These are phyloP conservation scores for Helostoma temminkii DNA, from an alignment of 2,797 vertebrate species.

Conservation along the genomic window DNA sequence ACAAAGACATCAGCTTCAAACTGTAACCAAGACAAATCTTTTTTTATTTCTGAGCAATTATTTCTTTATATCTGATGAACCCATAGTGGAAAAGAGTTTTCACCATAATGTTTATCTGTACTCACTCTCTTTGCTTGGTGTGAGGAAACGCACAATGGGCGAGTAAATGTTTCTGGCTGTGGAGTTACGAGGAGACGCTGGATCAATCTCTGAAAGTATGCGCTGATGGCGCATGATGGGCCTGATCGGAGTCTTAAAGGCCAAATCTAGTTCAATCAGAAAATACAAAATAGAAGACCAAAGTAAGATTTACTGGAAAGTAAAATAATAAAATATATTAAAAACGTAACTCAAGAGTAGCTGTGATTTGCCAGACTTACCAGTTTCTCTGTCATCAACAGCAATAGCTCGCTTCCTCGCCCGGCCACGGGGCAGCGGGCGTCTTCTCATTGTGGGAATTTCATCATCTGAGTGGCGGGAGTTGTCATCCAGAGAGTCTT, in stretches of 20 bases:
- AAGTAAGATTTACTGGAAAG: background rate
- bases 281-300: background rate
- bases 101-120: constrained; percentile 32
- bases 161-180: constrained; percentile 82
- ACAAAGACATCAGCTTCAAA: background rate
- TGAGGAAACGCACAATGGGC: constrained; percentile 83
- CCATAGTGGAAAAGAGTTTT: no score
- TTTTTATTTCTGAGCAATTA: background rate
- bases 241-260: constrained; percentile 81
- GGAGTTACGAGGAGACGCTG: constrained; percentile 60
- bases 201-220: constrained; percentile 66
- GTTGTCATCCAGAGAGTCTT: constrained; percentile 24
- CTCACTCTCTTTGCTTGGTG: constrained; percentile 86
- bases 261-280: constrained; percentile 58
- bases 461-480: constrained; percentile 50
- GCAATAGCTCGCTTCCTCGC: constrained; percentile 67
- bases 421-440: constrained; percentile 52
- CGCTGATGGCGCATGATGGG: constrained; percentile 51
- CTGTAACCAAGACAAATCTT: background rate
- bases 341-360: background rate
- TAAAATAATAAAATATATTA: background rate
- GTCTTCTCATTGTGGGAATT: constrained; percentile 63
- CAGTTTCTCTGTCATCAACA: constrained; percentile 57
- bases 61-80: no score
- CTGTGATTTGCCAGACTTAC: constrained; percentile 32